Conservation (phyloP, 2,888 invertebrate species). For the Ophioninae sp. region DNA sequence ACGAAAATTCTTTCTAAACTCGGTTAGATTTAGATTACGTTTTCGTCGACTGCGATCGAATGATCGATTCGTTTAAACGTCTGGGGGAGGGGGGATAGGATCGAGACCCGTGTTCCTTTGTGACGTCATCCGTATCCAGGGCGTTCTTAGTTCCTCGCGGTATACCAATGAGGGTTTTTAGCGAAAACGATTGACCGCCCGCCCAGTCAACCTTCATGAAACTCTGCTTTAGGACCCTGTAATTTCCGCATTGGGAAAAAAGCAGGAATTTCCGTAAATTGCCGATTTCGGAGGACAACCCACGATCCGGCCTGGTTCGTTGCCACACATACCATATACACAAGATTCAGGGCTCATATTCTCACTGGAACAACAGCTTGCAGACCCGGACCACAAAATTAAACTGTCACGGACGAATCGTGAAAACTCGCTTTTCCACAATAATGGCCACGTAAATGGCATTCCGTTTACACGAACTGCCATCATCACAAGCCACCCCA, state of each 20-base stretch:
- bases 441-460: constrained; percentile 52
- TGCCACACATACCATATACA: background rate
- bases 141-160: constrained; percentile 12
- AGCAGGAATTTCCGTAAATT: constrained; percentile 76
- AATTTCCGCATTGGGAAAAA: constrained; percentile 76
- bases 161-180: constrained; percentile 32
- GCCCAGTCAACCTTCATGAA: constrained; percentile 53
- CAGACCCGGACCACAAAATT: constrained; percentile 55
- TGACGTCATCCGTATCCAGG: background rate
- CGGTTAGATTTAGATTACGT: background rate
- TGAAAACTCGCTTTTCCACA: constrained; percentile 55
- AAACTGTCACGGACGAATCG: constrained; percentile 56
- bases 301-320: constrained; percentile 50
- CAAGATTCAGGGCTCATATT: background rate
- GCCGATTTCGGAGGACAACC: constrained; percentile 71
- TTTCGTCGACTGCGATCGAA: constrained; percentile 21
- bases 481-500: constrained; percentile 30
- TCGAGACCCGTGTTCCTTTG: background rate
- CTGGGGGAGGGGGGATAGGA: background rate
- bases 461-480: constrained; percentile 34
- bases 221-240: constrained; percentile 71
- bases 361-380: constrained; percentile 54
- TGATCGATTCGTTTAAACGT: background rate
- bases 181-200: constrained; percentile 35
- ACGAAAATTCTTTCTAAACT: constrained; percentile 18